Evolutionary conservation across 1,140 invertebrate species (phyloP), one percentile per base, ranked within the genome.

Genomic region (Drosophila suzukii): DNA sequence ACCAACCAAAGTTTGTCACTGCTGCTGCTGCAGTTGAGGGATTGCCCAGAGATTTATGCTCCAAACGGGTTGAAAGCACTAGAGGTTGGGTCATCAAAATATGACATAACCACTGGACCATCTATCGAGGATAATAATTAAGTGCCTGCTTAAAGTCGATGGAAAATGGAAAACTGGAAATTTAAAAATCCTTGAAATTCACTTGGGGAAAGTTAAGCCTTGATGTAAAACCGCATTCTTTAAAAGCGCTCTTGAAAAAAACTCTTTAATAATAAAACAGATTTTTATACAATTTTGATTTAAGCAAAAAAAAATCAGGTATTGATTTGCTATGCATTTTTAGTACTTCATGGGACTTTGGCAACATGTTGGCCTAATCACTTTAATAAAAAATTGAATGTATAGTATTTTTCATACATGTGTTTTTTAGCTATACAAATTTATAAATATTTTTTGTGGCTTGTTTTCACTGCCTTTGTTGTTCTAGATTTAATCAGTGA

Each of bases 11-110:
- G 43, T 41, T 55, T 72, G 67, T 36, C 57, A 43, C 68, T 56
- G 32, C 61, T 75, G 73, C 61, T 56, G 32, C 61, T 75, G 73
- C 61, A 59, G 49, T 49, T 75, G 73, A 74, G 60, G 71, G 53
- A 47, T 55, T 59, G 38, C 36, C 38, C 24, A 17, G 36, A 59
- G 61, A 67, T 76, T 76, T 76, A 76, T 75, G 30, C 56, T 27
- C 60, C 30, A n/a, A 66, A 67, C 20, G 24, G 53, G 15, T 13
- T 30, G 41, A 17, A 27, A 27, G 27, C 8, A 17, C 30, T 17
- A 36, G 30, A 17, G 49, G 20, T 41, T 51, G 27, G 58, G 39
- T 41, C 49, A 20, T 61, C 41, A 61, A 20, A 73, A 60, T 60
- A 53, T 60, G 39, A 73, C 47, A 60, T 39, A 46, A 43, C 36